These are phyloP conservation scores for Verasper variegatus DNA, from an alignment of 2,113 vertebrate species.

Conservation along the genomic window DNA sequence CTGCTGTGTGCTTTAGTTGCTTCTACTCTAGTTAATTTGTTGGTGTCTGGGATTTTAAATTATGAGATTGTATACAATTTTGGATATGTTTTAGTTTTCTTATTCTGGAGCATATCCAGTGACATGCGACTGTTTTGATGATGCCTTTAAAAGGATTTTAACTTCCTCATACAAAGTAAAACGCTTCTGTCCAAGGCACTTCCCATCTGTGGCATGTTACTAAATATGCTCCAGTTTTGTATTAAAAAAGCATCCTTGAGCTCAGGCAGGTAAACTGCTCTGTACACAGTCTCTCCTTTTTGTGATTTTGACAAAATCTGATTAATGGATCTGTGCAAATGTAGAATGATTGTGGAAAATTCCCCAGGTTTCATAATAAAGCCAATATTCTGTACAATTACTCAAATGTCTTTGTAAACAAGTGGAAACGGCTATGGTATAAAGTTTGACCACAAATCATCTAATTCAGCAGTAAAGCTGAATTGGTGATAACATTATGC, in stretches of 20 bases:
- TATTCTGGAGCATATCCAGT: conserved; percentile 42
- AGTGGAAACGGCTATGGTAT: no score
- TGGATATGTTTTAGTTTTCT: conserved; percentile 23
- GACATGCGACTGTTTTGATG: conserved; percentile 28
- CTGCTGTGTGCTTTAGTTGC: conserved; percentile 86
- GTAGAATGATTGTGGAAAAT: conserved; percentile 86
- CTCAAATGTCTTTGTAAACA: conserved; percentile 30
- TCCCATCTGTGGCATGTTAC: conserved; percentile 12
- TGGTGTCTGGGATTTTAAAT: conserved; percentile 75
- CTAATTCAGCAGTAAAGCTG: not conserved
- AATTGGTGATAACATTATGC: no score
- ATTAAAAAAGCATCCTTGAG: conserved; percentile 87
- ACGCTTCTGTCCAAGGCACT: conserved; percentile 2
- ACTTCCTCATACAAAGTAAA: not conserved
- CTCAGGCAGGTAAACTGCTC: conserved; percentile 79
- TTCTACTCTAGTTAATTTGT: conserved; percentile 81
- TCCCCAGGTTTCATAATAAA: conserved; percentile 93
- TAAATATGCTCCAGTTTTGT: conserved; percentile 84
- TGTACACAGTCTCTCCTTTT: conserved; percentile 44
- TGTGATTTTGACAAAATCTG: conserved; percentile 72
- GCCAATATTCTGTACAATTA: conserved; percentile 87
- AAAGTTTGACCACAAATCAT: not conserved
- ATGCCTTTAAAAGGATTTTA: conserved; percentile 5
- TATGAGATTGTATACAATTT: conserved; percentile 78
- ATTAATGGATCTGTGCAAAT: conserved; percentile 85